Base-by-base conservation (phyloP, 1,140 invertebrate genomes). In the Epicauta chinensis region DNA sequence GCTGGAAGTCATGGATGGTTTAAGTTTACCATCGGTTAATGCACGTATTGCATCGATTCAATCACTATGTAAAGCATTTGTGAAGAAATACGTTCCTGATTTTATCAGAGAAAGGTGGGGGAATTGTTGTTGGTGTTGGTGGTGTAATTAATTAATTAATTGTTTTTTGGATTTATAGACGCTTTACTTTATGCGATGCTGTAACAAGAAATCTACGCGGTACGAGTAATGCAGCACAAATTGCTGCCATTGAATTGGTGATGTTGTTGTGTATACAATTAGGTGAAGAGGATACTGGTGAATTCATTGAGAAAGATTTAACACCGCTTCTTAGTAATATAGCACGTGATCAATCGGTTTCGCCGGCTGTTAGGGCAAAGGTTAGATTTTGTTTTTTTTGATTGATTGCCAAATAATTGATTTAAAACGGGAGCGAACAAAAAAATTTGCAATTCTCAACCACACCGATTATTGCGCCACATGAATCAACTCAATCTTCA, bases 21-120 rank as follows among this genome's bases (percentile, higher is more conserved):
- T 93, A 5, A 82, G 81, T 2, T 85, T 93, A 55, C 92, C 93
- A 64, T 91, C 91, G 52, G 82, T 85, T 1, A 89, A 91, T 56
- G 84, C 84, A 4, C 79, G 94, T 44, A 81, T 82, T 2, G 73
- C 73, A 2, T 87, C 84, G 41, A 76, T 94, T 16, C 81, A 85
- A 43, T 73, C 80, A 1, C 76, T 96, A 1, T 79, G 79, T 11
- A 85, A 81, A 51, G 83, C 85, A 2, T 79, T 97, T 16, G 81
- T 85, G 44, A 81, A 86, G 46, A 89, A 90, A 64, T 89, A 84
- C 67, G 75, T 91, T 37, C 84, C 84, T 1, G 83, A 86, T 12
- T 84, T 91, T 65, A 77, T 96, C 2, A 71, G 80, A 38, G 83
- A 83, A 47, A 82, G 77, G 67, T 80, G 72, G 63, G 4, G 4